Base-by-base conservation (phyloP, 1,140 invertebrate genomes). In the Aphelenchoides fujianensis region DNA sequence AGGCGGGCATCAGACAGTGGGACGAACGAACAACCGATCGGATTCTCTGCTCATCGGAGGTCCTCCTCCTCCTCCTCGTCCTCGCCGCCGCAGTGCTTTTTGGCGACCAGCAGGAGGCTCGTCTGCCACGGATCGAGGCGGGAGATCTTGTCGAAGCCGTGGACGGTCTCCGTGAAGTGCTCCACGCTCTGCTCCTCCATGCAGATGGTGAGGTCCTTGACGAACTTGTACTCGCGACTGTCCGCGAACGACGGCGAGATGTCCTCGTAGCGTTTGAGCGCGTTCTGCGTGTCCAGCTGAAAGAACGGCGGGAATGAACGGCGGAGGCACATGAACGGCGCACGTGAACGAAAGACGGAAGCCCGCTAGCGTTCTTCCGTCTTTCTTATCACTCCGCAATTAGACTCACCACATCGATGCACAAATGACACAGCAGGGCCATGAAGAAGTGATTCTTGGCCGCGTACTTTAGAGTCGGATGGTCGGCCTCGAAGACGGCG, bases 381-480 rank as follows among this genome's bases (percentile, higher is more conserved):
- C 23, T 48, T 23, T 48, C 41, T 48, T 48, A 48, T 48, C 41
- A 48, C 41, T 48, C 41, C 12, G n/a, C n/a, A 48, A 48, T 48
- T 48, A 48, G 41, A 88, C 97, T 96, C 30, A 97, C 87, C 37
- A 92, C 87, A 86, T 98, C 96, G 61, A 97, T 90, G 86, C 94
- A 97, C 36, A 98, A 87, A 85, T 97, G 94, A 82, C 93, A 95
- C 1, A 96, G 86, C 1, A 92, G 91, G 19, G 96, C 95, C 54
- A 92, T 89, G 87, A 98, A 97, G 87, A 97, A 97, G 85, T 98
- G 95, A 86, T 98, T 95, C 85, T 97, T 98, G 12, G 94, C 94
- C 85, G 93, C 94, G 86, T 98, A 98, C 86, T 98, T 97, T 68
- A 98, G 87, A 75, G 98, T 87, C 62, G 92, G 91, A 87, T 92